These are phyloP conservation scores for Yponomeuta malinellus DNA, from an alignment of 2,888 invertebrate genomes.

Conservation along the genomic window DNA sequence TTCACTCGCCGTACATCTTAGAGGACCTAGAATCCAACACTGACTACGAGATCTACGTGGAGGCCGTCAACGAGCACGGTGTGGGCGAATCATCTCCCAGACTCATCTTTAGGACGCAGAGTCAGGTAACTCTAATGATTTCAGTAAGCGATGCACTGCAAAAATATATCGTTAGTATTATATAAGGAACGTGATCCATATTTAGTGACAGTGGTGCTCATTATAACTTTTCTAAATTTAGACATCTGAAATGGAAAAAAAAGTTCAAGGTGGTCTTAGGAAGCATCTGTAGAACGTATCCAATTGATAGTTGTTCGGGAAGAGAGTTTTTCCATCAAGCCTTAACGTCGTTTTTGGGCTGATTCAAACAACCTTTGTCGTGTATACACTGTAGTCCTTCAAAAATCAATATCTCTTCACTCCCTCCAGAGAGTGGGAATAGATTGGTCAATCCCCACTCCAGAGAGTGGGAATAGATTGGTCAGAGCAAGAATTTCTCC, in stretches of 20 bases:
- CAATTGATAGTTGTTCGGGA: too few relatives aligned
- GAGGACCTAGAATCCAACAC: constrained; percentile 84
- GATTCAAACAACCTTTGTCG: background rate
- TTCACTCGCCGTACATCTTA: constrained; percentile 83
- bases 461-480: too few relatives aligned
- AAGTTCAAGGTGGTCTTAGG: too few relatives aligned
- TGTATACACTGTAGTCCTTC: background rate
- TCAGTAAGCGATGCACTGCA: background rate
- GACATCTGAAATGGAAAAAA: background rate
- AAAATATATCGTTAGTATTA: background rate
- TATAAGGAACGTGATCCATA: background rate
- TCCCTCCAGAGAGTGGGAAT: too few relatives aligned
- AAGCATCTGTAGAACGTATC: too few relatives aligned
- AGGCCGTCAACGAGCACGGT: constrained; percentile 87
- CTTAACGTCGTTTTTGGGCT: too few relatives aligned
- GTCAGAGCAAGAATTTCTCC: too few relatives aligned
- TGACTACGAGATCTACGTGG: constrained; percentile 87
- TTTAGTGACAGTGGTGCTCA: background rate
- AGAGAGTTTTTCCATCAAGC: too few relatives aligned
- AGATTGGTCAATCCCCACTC: too few relatives aligned
- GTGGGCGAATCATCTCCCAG: constrained; percentile 85
- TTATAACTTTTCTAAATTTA: background rate
- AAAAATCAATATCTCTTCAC: background rate
- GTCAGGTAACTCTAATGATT: constrained; percentile 62
- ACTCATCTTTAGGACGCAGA: constrained; percentile 84